phyloP scores from a whole-genome alignment of 2,888 invertebrate species.

The Alitta virens region DNA sequence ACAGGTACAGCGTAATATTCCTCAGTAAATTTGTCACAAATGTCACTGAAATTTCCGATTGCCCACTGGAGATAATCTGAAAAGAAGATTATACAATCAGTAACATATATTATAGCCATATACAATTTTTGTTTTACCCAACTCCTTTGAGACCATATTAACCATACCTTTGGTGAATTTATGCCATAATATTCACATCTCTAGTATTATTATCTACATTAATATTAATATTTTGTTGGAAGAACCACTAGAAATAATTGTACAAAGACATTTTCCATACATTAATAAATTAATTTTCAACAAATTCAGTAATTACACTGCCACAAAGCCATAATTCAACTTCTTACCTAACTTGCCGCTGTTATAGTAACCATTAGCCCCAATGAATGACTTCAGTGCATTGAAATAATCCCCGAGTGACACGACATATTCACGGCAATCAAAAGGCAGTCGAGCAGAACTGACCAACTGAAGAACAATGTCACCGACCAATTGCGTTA shows the following conservation, averaged over 20 bases:
- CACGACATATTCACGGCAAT: slow-evolving; percentile 31
- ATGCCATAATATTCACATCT: no score
- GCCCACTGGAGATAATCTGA: slow-evolving; percentile 34
- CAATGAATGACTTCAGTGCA: slow-evolving; percentile 4
- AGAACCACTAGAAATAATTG: no score
- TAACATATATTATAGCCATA: no score
- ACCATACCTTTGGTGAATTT: no score
- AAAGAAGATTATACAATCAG: slow-evolving; percentile 14
- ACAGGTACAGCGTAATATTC: background rate
- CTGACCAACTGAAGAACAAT: slow-evolving; percentile 42
- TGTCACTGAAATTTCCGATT: slow-evolving; percentile 33
- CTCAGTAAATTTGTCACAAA: slow-evolving; percentile 21
- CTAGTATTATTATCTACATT: no score
- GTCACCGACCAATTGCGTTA: slow-evolving; percentile 42
- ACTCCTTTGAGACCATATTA: no score
- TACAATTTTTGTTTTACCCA: no score
- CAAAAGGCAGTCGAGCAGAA: slow-evolving; percentile 42
- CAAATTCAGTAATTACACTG: background rate
- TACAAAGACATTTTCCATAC: no score
- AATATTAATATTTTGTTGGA: no score
- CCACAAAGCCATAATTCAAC: background rate
- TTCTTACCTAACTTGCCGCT: background rate
- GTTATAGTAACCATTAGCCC: background rate
- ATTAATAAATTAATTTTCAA: no score
- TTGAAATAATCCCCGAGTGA: slow-evolving; percentile 18